Conservation (phyloP, 2,113 vertebrate genomes). For the Notarius quadriscutis region DNA sequence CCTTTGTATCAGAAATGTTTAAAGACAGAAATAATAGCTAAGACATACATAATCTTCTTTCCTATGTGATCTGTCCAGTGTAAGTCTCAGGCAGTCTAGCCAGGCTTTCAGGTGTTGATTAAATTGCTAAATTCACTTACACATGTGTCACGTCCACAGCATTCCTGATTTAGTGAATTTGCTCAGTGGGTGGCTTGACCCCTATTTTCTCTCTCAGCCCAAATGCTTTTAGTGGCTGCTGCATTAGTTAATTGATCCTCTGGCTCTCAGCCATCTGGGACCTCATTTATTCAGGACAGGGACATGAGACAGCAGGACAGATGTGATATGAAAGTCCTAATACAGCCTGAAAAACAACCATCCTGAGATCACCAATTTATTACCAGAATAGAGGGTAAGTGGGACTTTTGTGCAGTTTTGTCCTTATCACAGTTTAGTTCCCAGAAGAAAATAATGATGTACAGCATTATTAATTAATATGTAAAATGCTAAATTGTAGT, state of each 20-base stretch:
- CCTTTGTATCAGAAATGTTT: background rate
- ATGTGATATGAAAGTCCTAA: slow-evolving; percentile 31
- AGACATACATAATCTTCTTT: background rate
- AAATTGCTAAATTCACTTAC: slow-evolving; percentile 25
- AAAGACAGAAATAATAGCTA: background rate
- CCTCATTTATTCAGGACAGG: slow-evolving; percentile 29
- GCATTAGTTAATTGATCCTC: slow-evolving; percentile 69
- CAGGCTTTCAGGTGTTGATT: slow-evolving; percentile 25
- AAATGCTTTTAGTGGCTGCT: slow-evolving; percentile 62
- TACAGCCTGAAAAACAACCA: slow-evolving; percentile 7
- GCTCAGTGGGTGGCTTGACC: slow-evolving; percentile 54
- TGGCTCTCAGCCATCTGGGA: slow-evolving; percentile 67
- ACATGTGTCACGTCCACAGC: slow-evolving; percentile 56
- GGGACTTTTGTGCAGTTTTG: background rate
- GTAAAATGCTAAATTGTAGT: too few species aligned
- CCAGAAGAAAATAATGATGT: too few species aligned
- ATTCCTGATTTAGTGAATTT: slow-evolving; percentile 54
- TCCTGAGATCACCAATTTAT: background rate
- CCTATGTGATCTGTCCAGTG: background rate
- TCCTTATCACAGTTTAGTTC: background rate
- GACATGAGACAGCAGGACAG: slow-evolving; percentile 17
- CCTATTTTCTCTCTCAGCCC: slow-evolving; percentile 46
- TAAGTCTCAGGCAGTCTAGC: background rate
- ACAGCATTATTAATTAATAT: too few species aligned
- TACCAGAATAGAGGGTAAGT: background rate